phyloP scores from a whole-genome alignment of 1,140 invertebrate species.

The Brachionus rubens region DNA sequence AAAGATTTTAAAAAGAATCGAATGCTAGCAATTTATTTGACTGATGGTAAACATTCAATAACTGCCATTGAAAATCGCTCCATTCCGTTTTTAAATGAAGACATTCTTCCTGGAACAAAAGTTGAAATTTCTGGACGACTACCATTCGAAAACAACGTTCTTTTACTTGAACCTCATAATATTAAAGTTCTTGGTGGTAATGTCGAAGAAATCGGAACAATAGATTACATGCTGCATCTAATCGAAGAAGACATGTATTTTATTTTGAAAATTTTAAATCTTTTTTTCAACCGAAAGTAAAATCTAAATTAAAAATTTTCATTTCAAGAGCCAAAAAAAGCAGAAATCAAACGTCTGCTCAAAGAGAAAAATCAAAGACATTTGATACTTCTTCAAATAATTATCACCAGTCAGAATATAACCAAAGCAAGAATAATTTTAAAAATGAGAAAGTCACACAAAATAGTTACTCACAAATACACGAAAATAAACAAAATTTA shows the following conservation, averaged over 20 bases:
- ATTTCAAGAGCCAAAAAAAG: constrained; percentile 1
- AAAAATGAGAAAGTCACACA: not conserved
- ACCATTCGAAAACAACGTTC: not conserved
- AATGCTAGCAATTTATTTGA: constrained; percentile 17
- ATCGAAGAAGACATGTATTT: constrained; percentile 42
- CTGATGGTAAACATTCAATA: constrained; percentile 28
- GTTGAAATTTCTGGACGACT: constrained; percentile 7
- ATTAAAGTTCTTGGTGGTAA: constrained; percentile 26
- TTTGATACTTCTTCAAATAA: not conserved
- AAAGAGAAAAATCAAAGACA: constrained; percentile 17
- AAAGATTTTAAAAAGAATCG: constrained; percentile 13
- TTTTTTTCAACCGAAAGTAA: too few relatives aligned
- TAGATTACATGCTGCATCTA: not conserved
- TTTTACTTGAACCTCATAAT: constrained; percentile 22
- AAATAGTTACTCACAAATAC: not conserved
- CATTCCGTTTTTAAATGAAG: constrained; percentile 18
- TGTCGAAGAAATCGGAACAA: constrained; percentile 4
- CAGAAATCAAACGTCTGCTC: too few relatives aligned
- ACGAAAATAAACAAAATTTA: not conserved
- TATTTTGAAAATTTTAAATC: not conserved
- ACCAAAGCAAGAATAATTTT: not conserved
- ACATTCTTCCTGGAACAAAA: constrained; percentile 20
- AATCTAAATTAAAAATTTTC: not conserved
- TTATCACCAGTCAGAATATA: not conserved
- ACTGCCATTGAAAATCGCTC: constrained; percentile 12